A percentile compares a stretch with the other conserved stretches of the same genome.
Conservation (phyloP, 2,888 invertebrate species). For the Pinctada fucata region DNA sequence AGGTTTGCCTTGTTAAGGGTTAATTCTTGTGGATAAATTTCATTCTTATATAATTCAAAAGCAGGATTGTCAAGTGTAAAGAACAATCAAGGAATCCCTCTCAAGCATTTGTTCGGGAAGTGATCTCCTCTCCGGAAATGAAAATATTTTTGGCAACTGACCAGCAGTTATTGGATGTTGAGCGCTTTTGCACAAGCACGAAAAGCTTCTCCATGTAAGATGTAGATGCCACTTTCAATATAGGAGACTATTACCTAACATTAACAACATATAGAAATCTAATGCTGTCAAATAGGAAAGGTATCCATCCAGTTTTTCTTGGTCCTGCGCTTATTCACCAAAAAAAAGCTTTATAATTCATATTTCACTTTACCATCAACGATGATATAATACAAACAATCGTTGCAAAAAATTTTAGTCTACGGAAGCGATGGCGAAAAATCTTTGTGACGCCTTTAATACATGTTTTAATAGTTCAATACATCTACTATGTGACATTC, state of each 20-base stretch:
- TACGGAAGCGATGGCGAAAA: conserved; percentile 12
- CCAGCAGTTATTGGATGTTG: conserved; percentile 3
- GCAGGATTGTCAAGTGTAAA: no score
- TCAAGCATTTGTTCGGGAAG: conserved; percentile 5
- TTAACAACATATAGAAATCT: conserved; percentile 15
- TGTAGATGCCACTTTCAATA: conserved; percentile 18
- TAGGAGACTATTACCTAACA: conserved; percentile 11
- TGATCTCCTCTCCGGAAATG: conserved; percentile 11
- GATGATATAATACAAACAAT: background rate
- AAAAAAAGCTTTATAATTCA: conserved; percentile 10
- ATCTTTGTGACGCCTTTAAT: conserved; percentile 6
- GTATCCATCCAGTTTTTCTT: conserved; percentile 18
- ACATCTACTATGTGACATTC: conserved; percentile 23
- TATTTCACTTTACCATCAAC: conserved; percentile 22
- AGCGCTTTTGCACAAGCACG: background rate
- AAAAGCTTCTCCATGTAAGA: background rate
- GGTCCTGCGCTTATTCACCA: conserved; percentile 26
- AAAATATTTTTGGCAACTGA: conserved; percentile 16
- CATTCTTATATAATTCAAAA: no score
- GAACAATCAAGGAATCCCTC: background rate
- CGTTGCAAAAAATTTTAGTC: background rate
- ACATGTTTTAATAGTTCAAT: background rate
- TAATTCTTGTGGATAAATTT: no score
- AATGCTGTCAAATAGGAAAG: conserved; percentile 13
- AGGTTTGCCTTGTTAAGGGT: no score